Base-by-base conservation (phyloP, 2,113 vertebrate species). In the Takifugu flavidus region DNA sequence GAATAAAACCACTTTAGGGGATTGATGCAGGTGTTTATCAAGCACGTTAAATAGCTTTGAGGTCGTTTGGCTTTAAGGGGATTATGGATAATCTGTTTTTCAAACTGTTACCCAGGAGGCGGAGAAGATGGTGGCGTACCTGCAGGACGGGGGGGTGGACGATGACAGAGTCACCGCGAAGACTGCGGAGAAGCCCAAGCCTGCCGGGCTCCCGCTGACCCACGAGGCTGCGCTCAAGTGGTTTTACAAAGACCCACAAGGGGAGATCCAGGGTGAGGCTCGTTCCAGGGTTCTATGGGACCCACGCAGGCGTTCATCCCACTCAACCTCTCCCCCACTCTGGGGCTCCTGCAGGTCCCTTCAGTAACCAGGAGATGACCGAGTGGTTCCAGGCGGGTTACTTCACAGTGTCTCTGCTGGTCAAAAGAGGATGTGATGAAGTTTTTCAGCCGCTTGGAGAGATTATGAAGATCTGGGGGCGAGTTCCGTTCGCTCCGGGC, bases 331-430 rank as follows among this genome's bases (percentile, higher is more conserved):
- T 46, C 11, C 15, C 15, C 45, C 13, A 46, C 13, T 26, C 34
- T 8, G 49, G 28, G 68, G 47, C 5, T 79, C 1, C 76, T 77
- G 13, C 79, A 99, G 97, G 97, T 90, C 96, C 97, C 0, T 99
- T 99, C 89, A 96, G 89, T 82, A 99, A 98, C 86, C 95, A 93
- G 54, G 96, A 99, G 87, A 99, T 98, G 96, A 86, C 94, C 0
- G 97, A 98, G 78, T 99, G 96, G 96, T 99, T 98, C 86, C 97
- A 98, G 86, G 97, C 96, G 5, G 97, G 97, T 25, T 99, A 99
- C 78, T 99, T 99, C 77, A 96, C 96, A 1, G 95, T 99, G 94
- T 95, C 94, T 0, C 87, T 99, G 39, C 82, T 98, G 75, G 94
- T 99, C 65, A 98, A 96, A 85, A 92, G 97, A 91, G 97, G 94